Base-by-base conservation (phyloP, 2,113 vertebrate genomes). In the Puma concolor region DNA sequence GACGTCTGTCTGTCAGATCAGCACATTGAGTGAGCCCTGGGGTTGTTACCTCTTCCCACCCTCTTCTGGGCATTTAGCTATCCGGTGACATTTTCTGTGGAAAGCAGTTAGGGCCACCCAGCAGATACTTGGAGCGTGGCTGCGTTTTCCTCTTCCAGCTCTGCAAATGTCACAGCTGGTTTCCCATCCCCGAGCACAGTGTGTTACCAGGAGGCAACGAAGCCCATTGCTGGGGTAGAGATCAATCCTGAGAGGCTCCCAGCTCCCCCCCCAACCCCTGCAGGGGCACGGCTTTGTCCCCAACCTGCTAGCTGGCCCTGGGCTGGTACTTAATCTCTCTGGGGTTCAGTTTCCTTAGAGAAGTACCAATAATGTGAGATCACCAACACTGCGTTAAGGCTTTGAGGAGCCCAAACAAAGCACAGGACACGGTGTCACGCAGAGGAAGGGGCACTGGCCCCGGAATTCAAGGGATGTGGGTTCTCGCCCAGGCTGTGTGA, bases 51-150 rank as follows among this genome's bases (percentile, higher is more conserved):
- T 23, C 67, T 74, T 83, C 93, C 84, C 72, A 87, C 69, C 85
- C 74, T 97, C 94, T 96, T 82, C 63, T 95, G 93, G 97, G 64
- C 76, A 27, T 52, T 96, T 96, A 95, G 94, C 85, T 97, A 66
- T 10, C 77, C 3, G 48, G 88, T 95, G 97, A 97, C 76, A 82
- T 95, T 86, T 97, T 98, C 71, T 81, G 23, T 69, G 81, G 89
- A 96, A 97, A 91, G 81, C 90, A 50, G 89, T 98, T 94, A 97
- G 50, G 92, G 77, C 33, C 48, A 2, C 54, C 69, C 88, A 94
- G 77, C 86, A 94, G 97, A 67, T 97, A 88, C 97, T 92, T 97
- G 95, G 95, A 72, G 91, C 96, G 67, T 94, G 97, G 36, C 83
- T 97, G 80, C n/a, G 33, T 76, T 80, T 69, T 87, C 63, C 92